These are phyloP conservation scores for Brachionus rotundiformis DNA, from an alignment of 1,140 invertebrate species.

Conservation along the genomic window DNA sequence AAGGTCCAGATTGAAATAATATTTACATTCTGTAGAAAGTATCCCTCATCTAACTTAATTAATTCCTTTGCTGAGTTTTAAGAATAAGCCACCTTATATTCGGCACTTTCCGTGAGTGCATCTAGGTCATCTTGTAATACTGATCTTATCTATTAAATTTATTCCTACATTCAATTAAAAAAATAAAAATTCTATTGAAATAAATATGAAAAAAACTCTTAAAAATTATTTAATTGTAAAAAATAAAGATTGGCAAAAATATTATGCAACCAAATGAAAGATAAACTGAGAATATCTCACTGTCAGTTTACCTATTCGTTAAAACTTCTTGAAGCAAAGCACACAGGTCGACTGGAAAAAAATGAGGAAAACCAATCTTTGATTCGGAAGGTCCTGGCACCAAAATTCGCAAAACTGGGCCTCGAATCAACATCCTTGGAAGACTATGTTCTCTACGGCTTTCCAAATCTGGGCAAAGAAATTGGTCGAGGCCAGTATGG, in stretches of 20 bases:
- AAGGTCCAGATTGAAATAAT: too few relatives aligned
- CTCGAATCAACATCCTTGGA: slow-evolving; percentile 81
- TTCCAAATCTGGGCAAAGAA: slow-evolving; percentile 76
- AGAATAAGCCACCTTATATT: too few relatives aligned
- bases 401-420: slow-evolving; percentile 77
- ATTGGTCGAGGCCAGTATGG: slow-evolving; percentile 87
- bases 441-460: slow-evolving; percentile 76
- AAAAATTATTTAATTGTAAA: slow-evolving; percentile 53
- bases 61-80: too few relatives aligned
- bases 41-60: too few relatives aligned
- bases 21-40: too few relatives aligned
- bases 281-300: slow-evolving; percentile 71
- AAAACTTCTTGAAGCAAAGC: slow-evolving; percentile 71
- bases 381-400: slow-evolving; percentile 76
- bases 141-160: too few relatives aligned
- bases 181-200: too few relatives aligned
- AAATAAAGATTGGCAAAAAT: slow-evolving; percentile 73
- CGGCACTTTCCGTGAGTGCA: too few relatives aligned
- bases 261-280: slow-evolving; percentile 74
- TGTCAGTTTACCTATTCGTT: slow-evolving; percentile 72
- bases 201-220: too few relatives aligned
- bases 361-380: slow-evolving; percentile 76
- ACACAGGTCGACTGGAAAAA: slow-evolving; percentile 74
- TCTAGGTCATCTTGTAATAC: too few relatives aligned
- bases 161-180: too few relatives aligned